Base-by-base conservation (phyloP, 2,113 vertebrate genomes). In the Equus przewalskii region DNA sequence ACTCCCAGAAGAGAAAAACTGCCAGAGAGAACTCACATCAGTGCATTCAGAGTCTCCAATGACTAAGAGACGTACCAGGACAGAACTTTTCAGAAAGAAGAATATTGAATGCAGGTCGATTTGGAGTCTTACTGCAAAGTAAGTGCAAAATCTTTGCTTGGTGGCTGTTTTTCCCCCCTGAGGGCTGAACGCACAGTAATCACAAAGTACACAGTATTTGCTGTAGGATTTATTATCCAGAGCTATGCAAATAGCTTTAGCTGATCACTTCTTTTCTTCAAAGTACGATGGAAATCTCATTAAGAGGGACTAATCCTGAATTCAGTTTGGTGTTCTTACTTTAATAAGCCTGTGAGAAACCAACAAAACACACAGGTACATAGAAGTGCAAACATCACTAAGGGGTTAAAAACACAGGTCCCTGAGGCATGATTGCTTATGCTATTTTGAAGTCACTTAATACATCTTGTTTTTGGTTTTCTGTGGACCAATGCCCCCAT, bases 241-340 rank as follows among this genome's bases (percentile, higher is more conserved):
- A 92, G 64, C 88, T 94, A 44, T 58, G 41, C 70, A 73, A 92
- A 97, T 44, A 97, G 65, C 49, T 73, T 83, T 64, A 64, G 88
- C 49, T 14, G 60, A 88, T 88, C 30, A 90, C 51, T 90, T 84
- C 79, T 97, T 92, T 97, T 89, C 72, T 96, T 96, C 49, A 88
- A 89, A 97, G 76, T 62, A 81, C 79, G 49, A 60, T 89, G 91
- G 67, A 95, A 96, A 96, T 93, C 93, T 92, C 78, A 91, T 93
- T 85, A 94, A 91, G 81, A 73, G 21, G 28, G 58, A 93, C 49
- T 92, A 97, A 93, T 82, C 82, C 73, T 78, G 72, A 92, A 89
- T 89, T 88, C 65, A 49, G 46, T 64, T 76, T 96, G 83, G 56
- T 65, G 62, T 78, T 97, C 72, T 93, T 84, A 60, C 60, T 89